Evolutionary conservation across 2,113 vertebrate genomes (phyloP).

Genomic region (Catharus fuscescens): DNA sequence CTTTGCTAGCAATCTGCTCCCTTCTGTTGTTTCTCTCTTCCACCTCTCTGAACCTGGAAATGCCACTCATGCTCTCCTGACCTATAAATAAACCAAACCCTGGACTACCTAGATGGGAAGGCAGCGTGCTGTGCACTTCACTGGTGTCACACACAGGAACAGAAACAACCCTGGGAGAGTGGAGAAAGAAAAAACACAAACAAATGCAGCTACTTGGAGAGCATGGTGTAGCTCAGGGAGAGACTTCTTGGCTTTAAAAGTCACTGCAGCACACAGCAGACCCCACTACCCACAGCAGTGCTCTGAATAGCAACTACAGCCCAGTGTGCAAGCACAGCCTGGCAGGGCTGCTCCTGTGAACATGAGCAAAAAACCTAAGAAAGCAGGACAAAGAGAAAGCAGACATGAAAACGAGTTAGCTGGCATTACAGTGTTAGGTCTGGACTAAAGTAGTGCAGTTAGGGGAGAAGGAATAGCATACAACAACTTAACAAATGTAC

Average conservation of each 20-base stretch:
- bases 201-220: background rate
- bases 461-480: background rate
- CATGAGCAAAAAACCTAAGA: background rate
- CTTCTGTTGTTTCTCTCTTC: background rate
- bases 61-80: background rate
- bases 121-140: background rate
- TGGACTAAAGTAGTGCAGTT: background rate
- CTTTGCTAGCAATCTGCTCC: background rate
- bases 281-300: fast-evolving
- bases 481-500: background rate
- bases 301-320: fast-evolving
- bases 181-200: background rate
- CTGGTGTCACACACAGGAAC: background rate
- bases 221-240: background rate
- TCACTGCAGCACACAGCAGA: background rate
- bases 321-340: background rate
- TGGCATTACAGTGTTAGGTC: background rate
- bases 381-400: background rate
- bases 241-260: background rate
- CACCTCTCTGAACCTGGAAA: background rate
- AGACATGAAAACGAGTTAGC: background rate
- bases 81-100: slow-evolving; percentile 5
- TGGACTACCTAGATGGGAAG: background rate
- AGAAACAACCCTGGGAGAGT: background rate
- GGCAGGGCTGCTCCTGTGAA: background rate